These are phyloP conservation scores for Lepus europaeus DNA, from an alignment of 2,113 vertebrate genomes.

Conservation along the genomic window DNA sequence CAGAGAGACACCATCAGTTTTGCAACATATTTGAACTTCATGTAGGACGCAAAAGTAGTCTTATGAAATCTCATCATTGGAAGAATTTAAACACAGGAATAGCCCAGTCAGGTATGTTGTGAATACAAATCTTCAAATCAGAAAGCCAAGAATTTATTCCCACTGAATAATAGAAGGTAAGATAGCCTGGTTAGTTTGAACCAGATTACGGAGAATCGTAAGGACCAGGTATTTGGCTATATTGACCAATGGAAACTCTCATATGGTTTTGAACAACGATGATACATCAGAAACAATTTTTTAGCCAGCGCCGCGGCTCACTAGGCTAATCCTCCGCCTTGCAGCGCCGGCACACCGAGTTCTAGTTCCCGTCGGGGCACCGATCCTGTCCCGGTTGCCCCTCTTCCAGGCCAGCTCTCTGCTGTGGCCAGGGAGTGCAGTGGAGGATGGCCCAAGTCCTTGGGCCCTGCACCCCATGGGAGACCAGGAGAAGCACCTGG, in stretches of 20 bases:
- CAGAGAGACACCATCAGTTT: not conserved
- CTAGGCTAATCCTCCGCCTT: no score
- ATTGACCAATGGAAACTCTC: not conserved
- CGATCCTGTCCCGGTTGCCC: no score
- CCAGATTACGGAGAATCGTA: not conserved
- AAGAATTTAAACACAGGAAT: not conserved
- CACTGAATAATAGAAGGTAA: not conserved
- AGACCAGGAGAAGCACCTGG: no score
- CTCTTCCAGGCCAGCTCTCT: no score
- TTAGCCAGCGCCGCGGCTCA: not conserved
- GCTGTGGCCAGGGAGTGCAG: no score
- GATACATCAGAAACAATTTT: not conserved
- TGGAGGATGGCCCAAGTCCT: no score
- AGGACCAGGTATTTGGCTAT: not conserved
- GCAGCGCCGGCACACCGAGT: no score
- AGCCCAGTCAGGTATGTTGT: not conserved
- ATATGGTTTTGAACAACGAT: not conserved
- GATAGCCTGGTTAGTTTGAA: not conserved
- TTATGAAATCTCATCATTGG: not conserved
- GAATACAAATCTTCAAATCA: not conserved
- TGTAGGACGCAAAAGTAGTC: not conserved
- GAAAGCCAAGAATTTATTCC: constrained; percentile 18
- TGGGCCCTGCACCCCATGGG: no score
- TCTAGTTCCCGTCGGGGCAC: no score
- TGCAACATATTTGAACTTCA: not conserved